A percentile compares a stretch with the other conserved stretches of the same genome.
Evolutionary conservation across 1,140 invertebrate species (phyloP).

Genomic region (Listronotus bonariensis): DNA sequence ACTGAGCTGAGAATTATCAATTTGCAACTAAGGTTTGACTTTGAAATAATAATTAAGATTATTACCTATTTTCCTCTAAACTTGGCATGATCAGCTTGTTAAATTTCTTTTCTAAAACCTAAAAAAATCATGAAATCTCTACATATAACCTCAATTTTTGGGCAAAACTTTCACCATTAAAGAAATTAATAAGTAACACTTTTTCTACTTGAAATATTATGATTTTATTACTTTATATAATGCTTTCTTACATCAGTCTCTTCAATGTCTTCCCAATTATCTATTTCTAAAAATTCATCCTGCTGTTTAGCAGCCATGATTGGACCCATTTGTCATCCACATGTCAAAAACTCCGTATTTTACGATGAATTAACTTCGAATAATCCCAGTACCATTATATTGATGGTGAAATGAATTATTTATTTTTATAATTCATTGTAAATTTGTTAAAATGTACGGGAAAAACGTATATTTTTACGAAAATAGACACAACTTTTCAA

Average conservation of each 20-base stretch:
- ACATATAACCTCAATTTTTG: not conserved
- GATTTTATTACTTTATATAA: too few relatives aligned
- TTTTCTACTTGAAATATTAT: too few relatives aligned
- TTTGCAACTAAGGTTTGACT: conserved; percentile 13
- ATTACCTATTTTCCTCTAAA: conserved; percentile 49
- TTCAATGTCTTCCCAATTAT: conserved; percentile 55
- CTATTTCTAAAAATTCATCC: conserved; percentile 51
- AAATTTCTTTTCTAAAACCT: conserved; percentile 54
- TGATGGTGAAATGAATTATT: not conserved
- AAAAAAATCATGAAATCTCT: conserved; percentile 34
- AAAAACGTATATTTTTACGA: not conserved
- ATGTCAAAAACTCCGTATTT: conserved; percentile 23
- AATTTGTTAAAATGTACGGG: conserved; percentile 1
- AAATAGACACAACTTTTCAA: not conserved
- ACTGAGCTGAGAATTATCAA: not conserved
- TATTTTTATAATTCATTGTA: not conserved
- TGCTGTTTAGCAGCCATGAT: conserved; percentile 55
- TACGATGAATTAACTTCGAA: not conserved
- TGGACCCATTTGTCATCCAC: conserved; percentile 41
- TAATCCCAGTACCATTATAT: not conserved
- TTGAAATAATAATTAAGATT: not conserved
- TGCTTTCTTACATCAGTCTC: conserved; percentile 52
- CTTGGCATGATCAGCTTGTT: conserved; percentile 49
- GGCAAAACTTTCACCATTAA: conserved; percentile 7
- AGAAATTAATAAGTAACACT: conserved; percentile 8